phyloP scores from a whole-genome alignment of 2,888 invertebrate species.

The Heliothis peltigera region DNA sequence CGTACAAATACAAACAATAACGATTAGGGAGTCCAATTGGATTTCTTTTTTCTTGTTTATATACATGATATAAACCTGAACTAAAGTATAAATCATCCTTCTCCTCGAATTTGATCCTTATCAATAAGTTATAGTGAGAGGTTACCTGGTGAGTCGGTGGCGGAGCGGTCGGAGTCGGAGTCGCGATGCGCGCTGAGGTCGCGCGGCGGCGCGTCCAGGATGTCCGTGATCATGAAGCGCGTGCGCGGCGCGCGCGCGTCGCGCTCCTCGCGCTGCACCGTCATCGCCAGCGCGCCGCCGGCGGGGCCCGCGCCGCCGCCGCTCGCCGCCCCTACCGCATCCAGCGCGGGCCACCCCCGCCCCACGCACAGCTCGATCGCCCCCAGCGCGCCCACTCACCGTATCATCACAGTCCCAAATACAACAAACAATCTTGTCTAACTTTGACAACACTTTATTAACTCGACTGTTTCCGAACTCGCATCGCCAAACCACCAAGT shows the following conservation, averaged over 20 bases:
- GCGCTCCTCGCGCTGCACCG: conserved; percentile 92
- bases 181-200: conserved; percentile 90
- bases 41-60: too few species aligned
- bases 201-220: conserved; percentile 91
- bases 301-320: conserved; percentile 81
- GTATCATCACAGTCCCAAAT: conserved; percentile 67
- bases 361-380: conserved; percentile 76
- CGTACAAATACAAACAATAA: background rate
- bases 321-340: conserved; percentile 79
- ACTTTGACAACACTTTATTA: conserved; percentile 47
- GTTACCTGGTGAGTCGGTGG: conserved; percentile 89
- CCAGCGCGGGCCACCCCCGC: conserved; percentile 81
- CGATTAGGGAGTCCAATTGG: background rate
- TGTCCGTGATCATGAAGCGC: conserved; percentile 97
- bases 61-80: too few species aligned
- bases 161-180: conserved; percentile 89
- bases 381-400: conserved; percentile 74
- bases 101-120: background rate
- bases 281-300: conserved; percentile 90
- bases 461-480: conserved; percentile 52
- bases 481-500: conserved; percentile 50
- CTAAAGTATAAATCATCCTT: too few species aligned
- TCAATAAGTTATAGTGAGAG: background rate
- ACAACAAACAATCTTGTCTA: conserved; percentile 29
- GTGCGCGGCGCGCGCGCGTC: conserved; percentile 93